These are phyloP conservation scores for Manis crassicaudata DNA, from an alignment of 2,797 vertebrate species.

Conservation along the genomic window DNA sequence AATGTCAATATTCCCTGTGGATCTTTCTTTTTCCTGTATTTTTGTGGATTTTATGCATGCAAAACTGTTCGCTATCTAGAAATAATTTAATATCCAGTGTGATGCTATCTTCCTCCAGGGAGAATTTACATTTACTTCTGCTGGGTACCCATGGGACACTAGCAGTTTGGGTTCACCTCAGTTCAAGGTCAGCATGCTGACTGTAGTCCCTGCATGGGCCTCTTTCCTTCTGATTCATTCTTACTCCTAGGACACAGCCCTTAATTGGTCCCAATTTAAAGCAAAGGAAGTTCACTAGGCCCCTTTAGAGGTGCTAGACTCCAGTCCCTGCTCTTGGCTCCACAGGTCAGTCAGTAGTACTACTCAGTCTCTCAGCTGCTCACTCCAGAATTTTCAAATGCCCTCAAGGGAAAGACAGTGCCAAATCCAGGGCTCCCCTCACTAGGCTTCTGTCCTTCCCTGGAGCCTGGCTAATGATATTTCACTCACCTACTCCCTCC, in stretches of 20 bases:
- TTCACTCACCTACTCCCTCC: background rate
- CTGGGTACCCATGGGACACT: background rate
- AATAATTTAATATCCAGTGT: background rate
- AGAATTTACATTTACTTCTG: slow-evolving; percentile 13
- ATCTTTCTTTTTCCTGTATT: background rate
- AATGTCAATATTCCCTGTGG: background rate
- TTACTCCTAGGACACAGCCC: background rate
- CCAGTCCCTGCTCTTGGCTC: background rate
- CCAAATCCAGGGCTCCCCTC: background rate
- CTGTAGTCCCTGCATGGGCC: background rate
- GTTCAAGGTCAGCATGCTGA: background rate
- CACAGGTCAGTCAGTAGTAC: background rate
- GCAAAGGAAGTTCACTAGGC: background rate
- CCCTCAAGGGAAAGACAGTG: background rate
- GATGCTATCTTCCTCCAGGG: background rate
- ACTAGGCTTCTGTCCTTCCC: background rate
- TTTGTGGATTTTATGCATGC: background rate
- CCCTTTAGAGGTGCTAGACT: background rate
- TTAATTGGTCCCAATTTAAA: background rate
- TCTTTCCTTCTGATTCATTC: background rate
- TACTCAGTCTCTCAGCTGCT: background rate
- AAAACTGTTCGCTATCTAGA: background rate
- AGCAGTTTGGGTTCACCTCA: background rate
- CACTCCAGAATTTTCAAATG: background rate
- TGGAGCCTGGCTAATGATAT: background rate